Conservation (phyloP, 1,140 invertebrate species). For the Eurytemora carolleeae region DNA sequence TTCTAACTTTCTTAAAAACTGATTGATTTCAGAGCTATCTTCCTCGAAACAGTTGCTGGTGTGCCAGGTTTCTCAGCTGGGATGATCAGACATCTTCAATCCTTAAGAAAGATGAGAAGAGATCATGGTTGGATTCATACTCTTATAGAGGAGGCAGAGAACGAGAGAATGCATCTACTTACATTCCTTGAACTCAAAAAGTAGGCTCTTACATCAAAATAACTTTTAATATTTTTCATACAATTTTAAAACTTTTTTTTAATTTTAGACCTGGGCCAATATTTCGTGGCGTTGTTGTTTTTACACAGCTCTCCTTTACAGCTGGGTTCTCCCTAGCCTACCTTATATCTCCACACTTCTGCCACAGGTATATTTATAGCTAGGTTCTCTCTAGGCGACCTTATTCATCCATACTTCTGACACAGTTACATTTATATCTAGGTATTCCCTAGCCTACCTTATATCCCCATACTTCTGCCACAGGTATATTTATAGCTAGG, state of each 20-base stretch:
- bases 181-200: slow-evolving; percentile 25
- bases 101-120: slow-evolving; percentile 24
- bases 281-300: slow-evolving; percentile 24
- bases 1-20: too few relatives aligned
- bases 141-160: slow-evolving; percentile 29
- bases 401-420: slow-evolving; percentile 22
- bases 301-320: slow-evolving; percentile 26
- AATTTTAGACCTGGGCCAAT: slow-evolving; percentile 24
- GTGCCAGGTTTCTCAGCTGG: slow-evolving; percentile 18
- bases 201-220: too few relatives aligned
- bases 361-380: slow-evolving; percentile 23
- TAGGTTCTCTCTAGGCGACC: too few relatives aligned
- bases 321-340: slow-evolving; percentile 25
- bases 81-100: slow-evolving; percentile 27
- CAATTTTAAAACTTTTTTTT: too few relatives aligned
- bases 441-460: slow-evolving; percentile 25
- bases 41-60: slow-evolving; percentile 7
- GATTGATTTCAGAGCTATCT: too few relatives aligned
- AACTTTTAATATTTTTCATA: too few relatives aligned
- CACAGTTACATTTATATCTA: slow-evolving; percentile 26
- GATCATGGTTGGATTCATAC: slow-evolving; percentile 31
- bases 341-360: slow-evolving; percentile 25
- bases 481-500: too few relatives aligned
- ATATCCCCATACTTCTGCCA: slow-evolving; percentile 26
- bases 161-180: slow-evolving; percentile 30